Base-by-base conservation (phyloP, 2,113 vertebrate species). In the Gorsachius goisagi region DNA sequence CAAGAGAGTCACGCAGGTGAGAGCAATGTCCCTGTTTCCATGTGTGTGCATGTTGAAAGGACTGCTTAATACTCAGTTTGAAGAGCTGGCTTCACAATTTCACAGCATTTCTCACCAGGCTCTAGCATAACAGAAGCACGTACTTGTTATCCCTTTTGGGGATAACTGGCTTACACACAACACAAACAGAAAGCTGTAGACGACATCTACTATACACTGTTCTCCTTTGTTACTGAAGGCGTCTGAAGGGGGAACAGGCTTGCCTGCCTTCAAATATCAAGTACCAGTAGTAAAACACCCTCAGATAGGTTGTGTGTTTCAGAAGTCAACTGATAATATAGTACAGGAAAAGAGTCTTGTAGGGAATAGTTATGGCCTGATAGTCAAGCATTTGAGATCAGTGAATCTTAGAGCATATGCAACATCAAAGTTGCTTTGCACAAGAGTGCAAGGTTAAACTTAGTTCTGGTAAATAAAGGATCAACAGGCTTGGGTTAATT, bases 361-460 rank as follows among this genome's bases (percentile, higher is more conserved):
- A 33, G 32, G 9, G 11, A 49, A 39, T 56, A 84, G 39, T 77
- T 35, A 26, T 20, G 14, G 37, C 30, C 12, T 56, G 19, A 63
- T 73, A 84, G 14, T 59, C 14, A 53, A 55, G 63, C 7, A 77
- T 67, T 30, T 87, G 33, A 79, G 41, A 56, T 53, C 63, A 77
- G 28, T 33, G 27, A 72, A 41, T 50, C 4, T 35, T 62, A 63
- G 0, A 1, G 52, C 12, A 60, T 11, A 24, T 0, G 2, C 7
- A 73, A 20, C 8, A 50, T n/a, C 35, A 28, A 90, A 20, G 22
- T 12, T 74, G 33, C 28, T 76, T 52, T 67, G 26, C 39, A 37
- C 12, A 44, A 35, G 15, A 55, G 11, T 27, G 55, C 17, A 76
- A 85, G 23, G 24, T 8, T 72, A 75, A 90, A 71, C 23, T 53